A percentile compares a stretch with the other conserved stretches of the same genome.
Conservation (phyloP, 2,797 vertebrate species). For the Anguilla obscura region DNA sequence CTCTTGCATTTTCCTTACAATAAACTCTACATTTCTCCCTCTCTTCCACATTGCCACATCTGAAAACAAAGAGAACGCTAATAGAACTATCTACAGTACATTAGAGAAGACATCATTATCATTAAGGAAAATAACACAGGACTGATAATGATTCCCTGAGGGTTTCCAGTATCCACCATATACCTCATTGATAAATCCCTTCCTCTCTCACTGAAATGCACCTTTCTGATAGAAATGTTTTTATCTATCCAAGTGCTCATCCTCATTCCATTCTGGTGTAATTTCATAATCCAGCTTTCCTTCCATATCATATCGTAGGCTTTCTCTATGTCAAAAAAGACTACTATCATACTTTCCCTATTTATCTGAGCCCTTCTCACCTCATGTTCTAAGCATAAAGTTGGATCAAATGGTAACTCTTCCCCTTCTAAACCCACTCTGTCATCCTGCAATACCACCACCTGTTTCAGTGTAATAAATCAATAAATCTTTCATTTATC, state of each 20-base stretch:
- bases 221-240: not conserved
- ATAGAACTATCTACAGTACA: not conserved
- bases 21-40: not conserved
- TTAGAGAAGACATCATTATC: not conserved
- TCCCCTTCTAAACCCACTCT: not conserved
- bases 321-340: slow-evolving; percentile 2
- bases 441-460: not conserved
- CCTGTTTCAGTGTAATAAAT: not conserved
- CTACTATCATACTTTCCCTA: not conserved
- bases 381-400: not conserved
- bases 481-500: not conserved
- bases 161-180: not conserved
- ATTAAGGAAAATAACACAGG: not conserved
- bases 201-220: not conserved
- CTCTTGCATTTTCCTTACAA: too few species aligned
- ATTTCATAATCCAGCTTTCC: not conserved
- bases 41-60: not conserved
- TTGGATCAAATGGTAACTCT: not conserved
- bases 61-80: not conserved
- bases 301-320: slow-evolving; percentile 3
- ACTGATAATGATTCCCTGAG: not conserved
- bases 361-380: not conserved
- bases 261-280: not conserved
- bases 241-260: not conserved
- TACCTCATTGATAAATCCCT: too few species aligned